phyloP scores from a whole-genome alignment of 92 coral and sea anemone genomes.

The Ricordea florida region DNA sequence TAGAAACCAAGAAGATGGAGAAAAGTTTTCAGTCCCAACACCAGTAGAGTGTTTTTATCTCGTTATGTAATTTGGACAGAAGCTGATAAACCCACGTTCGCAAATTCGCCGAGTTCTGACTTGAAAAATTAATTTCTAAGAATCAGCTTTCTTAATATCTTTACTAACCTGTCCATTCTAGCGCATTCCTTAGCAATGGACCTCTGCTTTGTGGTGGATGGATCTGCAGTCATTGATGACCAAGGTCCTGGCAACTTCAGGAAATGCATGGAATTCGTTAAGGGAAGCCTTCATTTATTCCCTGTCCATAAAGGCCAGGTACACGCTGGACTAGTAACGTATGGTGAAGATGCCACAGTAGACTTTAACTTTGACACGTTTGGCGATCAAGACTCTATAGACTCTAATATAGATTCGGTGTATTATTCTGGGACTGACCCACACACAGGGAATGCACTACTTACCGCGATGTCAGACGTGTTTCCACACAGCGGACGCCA shows the following conservation, averaged over 20 bases:
- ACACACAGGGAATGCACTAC: slow-evolving; percentile 71
- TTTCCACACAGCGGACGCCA: slow-evolving; percentile 76
- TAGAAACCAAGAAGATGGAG: too few species aligned
- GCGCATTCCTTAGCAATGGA: slow-evolving; percentile 57
- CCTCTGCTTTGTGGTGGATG: slow-evolving; percentile 86
- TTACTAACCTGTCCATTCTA: background rate
- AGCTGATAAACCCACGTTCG: too few species aligned
- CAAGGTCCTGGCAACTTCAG: slow-evolving; percentile 86
- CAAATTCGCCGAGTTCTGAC: too few species aligned
- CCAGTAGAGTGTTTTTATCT: too few species aligned
- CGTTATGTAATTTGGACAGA: too few species aligned
- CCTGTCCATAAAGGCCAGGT: slow-evolving; percentile 70
- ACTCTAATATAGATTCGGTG: slow-evolving; percentile 63
- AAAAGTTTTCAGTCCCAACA: too few species aligned
- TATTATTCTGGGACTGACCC: slow-evolving; percentile 77
- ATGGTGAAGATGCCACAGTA: slow-evolving; percentile 57
- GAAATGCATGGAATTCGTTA: slow-evolving; percentile 77
- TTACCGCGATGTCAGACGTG: slow-evolving; percentile 62
- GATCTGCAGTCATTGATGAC: slow-evolving; percentile 72
- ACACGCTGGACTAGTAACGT: slow-evolving; percentile 75
- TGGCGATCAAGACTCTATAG: slow-evolving; percentile 48
- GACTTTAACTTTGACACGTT: slow-evolving; percentile 58
- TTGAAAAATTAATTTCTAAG: too few species aligned
- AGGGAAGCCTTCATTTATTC: slow-evolving; percentile 65
- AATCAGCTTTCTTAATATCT: too few species aligned